phyloP scores from a whole-genome alignment of 2,797 vertebrate genomes.

The Triplophysa bombifrons region DNA sequence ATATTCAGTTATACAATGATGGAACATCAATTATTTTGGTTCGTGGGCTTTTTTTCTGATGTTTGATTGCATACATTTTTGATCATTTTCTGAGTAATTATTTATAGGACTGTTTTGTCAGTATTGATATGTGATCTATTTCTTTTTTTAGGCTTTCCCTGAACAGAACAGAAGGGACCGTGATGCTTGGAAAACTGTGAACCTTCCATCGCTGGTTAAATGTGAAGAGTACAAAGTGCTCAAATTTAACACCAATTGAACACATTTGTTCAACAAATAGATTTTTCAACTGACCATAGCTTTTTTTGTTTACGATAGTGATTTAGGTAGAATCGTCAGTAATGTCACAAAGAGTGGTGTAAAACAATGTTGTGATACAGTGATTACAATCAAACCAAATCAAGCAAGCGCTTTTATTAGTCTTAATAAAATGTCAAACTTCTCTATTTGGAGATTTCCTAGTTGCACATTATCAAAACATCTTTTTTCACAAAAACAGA shows the following conservation, averaged over 20 bases:
- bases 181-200: constrained; percentile 44
- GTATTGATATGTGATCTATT: neutral
- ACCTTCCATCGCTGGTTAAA: constrained; percentile 37
- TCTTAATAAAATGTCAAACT: neutral
- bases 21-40: too few relatives aligned
- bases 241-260: constrained; percentile 16
- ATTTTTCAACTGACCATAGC: constrained; percentile 7
- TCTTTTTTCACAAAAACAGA: neutral
- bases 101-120: neutral
- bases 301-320: constrained; percentile 23
- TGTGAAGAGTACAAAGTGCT: constrained; percentile 50
- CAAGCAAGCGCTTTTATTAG: neutral
- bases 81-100: neutral
- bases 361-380: constrained; percentile 3
- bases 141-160: constrained; percentile 37
- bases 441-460: neutral
- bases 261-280: neutral
- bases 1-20: too few relatives aligned
- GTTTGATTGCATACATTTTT: too few relatives aligned
- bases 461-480: neutral
- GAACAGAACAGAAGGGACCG: constrained; percentile 22
- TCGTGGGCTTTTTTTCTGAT: too few relatives aligned
- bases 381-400: constrained; percentile 32
- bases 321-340: constrained; percentile 1
- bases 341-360: constrained; percentile 4